These are phyloP conservation scores for Grammomys dolichurus DNA, from an alignment of 2,113 vertebrate genomes.

Conservation along the genomic window DNA sequence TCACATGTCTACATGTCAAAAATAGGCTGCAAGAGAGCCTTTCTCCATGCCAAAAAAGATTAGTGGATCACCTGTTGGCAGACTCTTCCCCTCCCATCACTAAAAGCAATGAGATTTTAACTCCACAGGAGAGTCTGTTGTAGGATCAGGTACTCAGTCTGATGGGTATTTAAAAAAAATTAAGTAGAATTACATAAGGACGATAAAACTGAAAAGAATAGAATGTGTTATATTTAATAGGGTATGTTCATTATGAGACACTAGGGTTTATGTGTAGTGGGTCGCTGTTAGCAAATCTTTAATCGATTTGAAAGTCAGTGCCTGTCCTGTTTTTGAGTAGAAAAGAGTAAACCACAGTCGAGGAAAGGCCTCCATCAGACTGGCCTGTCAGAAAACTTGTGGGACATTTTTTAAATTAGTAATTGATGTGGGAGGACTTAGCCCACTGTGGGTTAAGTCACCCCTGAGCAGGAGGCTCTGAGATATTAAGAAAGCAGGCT, in stretches of 20 bases:
- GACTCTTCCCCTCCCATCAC: neutral
- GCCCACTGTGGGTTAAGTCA: neutral
- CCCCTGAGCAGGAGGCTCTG: neutral
- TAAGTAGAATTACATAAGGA: slow-evolving; percentile 10
- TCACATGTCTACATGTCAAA: neutral
- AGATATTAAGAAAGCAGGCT: neutral
- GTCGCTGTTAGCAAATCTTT: neutral
- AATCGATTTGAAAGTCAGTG: neutral
- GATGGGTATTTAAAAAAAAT: neutral
- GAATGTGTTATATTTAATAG: neutral
- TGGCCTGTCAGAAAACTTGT: neutral
- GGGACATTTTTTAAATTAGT: neutral
- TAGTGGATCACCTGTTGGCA: neutral
- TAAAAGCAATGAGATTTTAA: neutral
- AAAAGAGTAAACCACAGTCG: neutral
- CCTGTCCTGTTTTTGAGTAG: neutral
- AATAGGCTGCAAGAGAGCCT: neutral
- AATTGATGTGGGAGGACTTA: neutral
- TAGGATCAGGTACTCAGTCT: neutral
- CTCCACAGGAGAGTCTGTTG: neutral
- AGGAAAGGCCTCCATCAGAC: neutral
- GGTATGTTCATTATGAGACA: neutral
- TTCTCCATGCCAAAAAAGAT: neutral
- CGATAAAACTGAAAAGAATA: neutral
- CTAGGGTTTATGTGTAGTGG: neutral